Evolutionary conservation across 1,140 invertebrate genomes (phyloP), one percentile per base, ranked within the genome.

Genomic region (Cyphomyrmex costatus): DNA sequence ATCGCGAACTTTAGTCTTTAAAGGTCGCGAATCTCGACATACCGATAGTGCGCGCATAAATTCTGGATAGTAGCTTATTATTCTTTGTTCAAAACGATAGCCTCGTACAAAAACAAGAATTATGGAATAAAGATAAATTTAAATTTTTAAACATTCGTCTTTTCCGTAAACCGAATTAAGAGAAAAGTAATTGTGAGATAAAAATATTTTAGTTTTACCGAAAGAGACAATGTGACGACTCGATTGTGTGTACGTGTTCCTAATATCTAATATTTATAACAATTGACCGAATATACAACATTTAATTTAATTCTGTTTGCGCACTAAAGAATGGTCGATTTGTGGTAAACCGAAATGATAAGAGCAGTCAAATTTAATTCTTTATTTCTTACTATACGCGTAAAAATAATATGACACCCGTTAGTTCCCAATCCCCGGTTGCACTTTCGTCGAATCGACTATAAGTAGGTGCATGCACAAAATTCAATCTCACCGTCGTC

Each of bases 371-470:
- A 77, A 74, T 7, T n/a, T 33, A 36, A 24, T 74, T 58, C 10
- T 2, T 36, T 16, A 36, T 58, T 58, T 78, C 36, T 77, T 42
- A 24, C 10, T 24, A 27, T 3, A 6, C 3, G 53, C 24, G 14
- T 74, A 73, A 60, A 46, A 60, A 83, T 73, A 33, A 60, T 82
- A 19, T 21, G 68, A 74, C 79, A 83, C 79, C 79, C 79, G 79
- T 83, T 83, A 83, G 68, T 14, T 46, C 16, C 6, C 65, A 68
- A 79, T 76, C 73, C 73, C 82, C 61, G 70, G 85, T 89, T 95
- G 94, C 93, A 94, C 93, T 95, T 94, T 94, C 91, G 93, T 93
- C 93, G 94, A 94, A 94, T 94, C 94, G 93, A 94, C 93, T 93
- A 92, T 51, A n/a, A n/a, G 53, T 94, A 93, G 63, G 92, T 90